Conservation (phyloP, 2,797 vertebrate species). For the Bucorvus abyssinicus region DNA sequence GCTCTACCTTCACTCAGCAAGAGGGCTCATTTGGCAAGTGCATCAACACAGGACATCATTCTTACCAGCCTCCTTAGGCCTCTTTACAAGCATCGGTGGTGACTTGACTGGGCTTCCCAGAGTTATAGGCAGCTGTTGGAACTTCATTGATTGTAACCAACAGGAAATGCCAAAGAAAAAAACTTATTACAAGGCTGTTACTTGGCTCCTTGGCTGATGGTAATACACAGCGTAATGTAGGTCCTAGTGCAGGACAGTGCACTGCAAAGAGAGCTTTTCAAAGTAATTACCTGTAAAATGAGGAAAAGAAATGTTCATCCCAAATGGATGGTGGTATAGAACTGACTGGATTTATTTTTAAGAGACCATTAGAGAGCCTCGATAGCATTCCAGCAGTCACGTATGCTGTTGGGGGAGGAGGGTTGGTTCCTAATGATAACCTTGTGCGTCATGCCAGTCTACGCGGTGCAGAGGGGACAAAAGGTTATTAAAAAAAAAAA, state of each 20-base stretch:
- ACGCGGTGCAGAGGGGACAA: slow-evolving; percentile 17
- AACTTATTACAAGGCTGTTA: background rate
- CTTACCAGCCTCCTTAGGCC: background rate
- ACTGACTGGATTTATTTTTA: background rate
- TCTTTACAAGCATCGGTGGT: background rate
- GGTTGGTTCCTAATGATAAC: background rate
- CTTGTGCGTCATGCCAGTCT: background rate
- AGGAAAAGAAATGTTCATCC: background rate
- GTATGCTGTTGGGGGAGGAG: background rate
- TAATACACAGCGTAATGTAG: accelerated
- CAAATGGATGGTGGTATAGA: background rate
- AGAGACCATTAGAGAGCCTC: background rate
- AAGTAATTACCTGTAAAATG: background rate
- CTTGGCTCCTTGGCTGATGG: background rate
- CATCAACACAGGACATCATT: background rate
- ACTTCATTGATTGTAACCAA: background rate
- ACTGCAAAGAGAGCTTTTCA: background rate
- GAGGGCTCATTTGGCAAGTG: background rate
- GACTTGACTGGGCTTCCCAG: background rate
- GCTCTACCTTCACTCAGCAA: background rate
- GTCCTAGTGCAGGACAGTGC: background rate
- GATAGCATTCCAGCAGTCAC: background rate
- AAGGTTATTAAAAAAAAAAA: slow-evolving; percentile 9
- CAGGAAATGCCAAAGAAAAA: background rate
- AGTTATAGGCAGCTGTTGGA: background rate